Base-by-base conservation (phyloP, 2,113 vertebrate genomes). In the Lepus americanus region DNA sequence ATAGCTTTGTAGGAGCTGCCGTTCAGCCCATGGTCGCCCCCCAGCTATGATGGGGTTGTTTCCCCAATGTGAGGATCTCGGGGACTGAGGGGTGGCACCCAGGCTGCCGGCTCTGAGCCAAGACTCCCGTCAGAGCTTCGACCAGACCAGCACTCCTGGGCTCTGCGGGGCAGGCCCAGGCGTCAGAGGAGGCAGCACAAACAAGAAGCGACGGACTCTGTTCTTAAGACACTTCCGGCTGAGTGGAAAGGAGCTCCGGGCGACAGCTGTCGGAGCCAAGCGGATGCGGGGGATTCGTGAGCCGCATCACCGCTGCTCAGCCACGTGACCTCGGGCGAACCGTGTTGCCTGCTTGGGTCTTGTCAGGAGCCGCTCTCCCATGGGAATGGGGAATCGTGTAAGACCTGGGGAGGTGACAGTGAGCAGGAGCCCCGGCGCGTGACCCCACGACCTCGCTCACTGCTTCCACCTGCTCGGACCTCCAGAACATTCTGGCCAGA, bases 221-320 rank as follows among this genome's bases (percentile, higher is more conserved):
- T 10, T 3, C 64, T 23, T 55, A 49, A 49, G 73, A 80, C 64
- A 76, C 9, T 51, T n/a, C 1, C 0, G 4, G 10, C 33, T 25
- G 7, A 1, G 1, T 17, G 27, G 23, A 22, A 49, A 84, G n/a
- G 39, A 31, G 82, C 44, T 66, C 31, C 8, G 22, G 29, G 36
- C 12, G n/a, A 49, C 36, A 31, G 22, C 31, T n/a, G 69, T 7
- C 77, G 7, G 8, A 63, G 66, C 72, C 33, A 8, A 25, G 29
- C 33, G 0, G 0, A 8, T 36, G 55, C 3, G 0, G 33, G 2
- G 0, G 33, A 44, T 25, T 63, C 59, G 11, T 39, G 4, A 89
- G 51, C 49, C 14, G 29, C 49, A 39, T 88, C 74, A 23, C 53
- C n/a, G 9, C 69, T 69, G 92, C 89, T 80, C 64, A 80, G 33